Base-by-base conservation (phyloP, 2,888 invertebrate genomes). In the Drosophila mulleri region DNA sequence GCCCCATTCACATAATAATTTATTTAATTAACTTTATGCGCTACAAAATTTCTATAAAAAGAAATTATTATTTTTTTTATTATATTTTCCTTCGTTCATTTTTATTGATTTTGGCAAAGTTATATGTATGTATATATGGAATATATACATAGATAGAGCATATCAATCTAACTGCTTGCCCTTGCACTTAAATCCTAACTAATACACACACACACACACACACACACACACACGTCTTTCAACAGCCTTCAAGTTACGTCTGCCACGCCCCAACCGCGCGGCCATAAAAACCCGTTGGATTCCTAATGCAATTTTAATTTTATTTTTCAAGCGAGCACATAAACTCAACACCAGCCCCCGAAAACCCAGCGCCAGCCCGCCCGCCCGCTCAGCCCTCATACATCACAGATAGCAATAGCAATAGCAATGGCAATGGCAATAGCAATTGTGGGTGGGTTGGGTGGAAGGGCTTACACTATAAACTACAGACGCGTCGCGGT, bases 1-100 rank as follows among this genome's bases (percentile, higher is more conserved):
- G 82, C 87, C 87, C 87, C 87, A 87, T 88, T 88, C 87, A 88
- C 84, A 88, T 88, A 88, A 88, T 87, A 88, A 88, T 88, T 88
- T 88, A 88, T 88, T 88, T 88, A 88, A 88, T 88, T 88, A 88
- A 88, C 84, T 84, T 88, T 88, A 67, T 88, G 81, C 84, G 81
- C 84, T 81, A 75, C 88, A 82, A 83, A 45, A 80, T 71, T 82
- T 87, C 82, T 86, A 88, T 81, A 82, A 82, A 83, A 81, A 44
- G 20, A 56, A 47, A 53, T 56, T 45, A 83, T 88, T 87, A 82
- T 75, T 72, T 72, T 44, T 11, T 41, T 23, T 23, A 32, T 54
- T 64, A n/a, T 61, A 37, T 44, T 67, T 53, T 53, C n/a, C 39
- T 53, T 23, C 53, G 9, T n/a, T 29, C 37, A 29, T 48, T 64